Evolutionary conservation across 2,888 invertebrate genomes (phyloP).

Genomic region (Synanthedon vespiformis): DNA sequence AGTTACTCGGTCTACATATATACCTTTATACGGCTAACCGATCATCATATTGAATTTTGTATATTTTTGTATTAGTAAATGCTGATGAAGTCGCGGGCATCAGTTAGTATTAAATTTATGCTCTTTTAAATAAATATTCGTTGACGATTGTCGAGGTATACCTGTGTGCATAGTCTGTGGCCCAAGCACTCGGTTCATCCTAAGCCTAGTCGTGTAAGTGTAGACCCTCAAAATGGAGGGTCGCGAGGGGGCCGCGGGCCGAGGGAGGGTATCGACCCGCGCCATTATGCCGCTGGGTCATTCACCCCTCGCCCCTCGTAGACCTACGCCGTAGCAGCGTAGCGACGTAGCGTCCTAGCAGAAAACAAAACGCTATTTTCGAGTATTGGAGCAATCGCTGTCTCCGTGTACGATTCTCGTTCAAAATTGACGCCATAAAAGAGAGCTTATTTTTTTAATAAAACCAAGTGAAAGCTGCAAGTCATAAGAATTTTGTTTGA

Average conservation of each 20-base stretch:
- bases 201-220: neutral
- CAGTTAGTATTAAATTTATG: too few relatives aligned
- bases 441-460: neutral
- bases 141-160: too few relatives aligned
- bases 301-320: constrained; percentile 45
- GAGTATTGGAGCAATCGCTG: neutral
- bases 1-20: too few relatives aligned
- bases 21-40: too few relatives aligned
- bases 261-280: constrained; percentile 53
- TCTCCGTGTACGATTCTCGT: neutral
- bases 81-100: too few relatives aligned
- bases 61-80: too few relatives aligned
- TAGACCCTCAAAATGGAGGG: constrained; percentile 5
- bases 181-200: neutral
- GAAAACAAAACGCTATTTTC: constrained; percentile 2
- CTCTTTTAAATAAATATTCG: too few relatives aligned
- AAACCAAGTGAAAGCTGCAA: neutral
- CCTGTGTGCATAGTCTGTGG: too few relatives aligned
- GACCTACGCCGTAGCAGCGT: constrained; percentile 29
- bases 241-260: constrained; percentile 9
- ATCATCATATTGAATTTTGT: too few relatives aligned
- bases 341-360: constrained; percentile 32
- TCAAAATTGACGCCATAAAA: neutral
- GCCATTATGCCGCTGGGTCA: constrained; percentile 44
- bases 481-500: too few relatives aligned